These are phyloP conservation scores for Chymomyza fuscimana DNA, from an alignment of 2,888 invertebrate genomes.

Conservation along the genomic window DNA sequence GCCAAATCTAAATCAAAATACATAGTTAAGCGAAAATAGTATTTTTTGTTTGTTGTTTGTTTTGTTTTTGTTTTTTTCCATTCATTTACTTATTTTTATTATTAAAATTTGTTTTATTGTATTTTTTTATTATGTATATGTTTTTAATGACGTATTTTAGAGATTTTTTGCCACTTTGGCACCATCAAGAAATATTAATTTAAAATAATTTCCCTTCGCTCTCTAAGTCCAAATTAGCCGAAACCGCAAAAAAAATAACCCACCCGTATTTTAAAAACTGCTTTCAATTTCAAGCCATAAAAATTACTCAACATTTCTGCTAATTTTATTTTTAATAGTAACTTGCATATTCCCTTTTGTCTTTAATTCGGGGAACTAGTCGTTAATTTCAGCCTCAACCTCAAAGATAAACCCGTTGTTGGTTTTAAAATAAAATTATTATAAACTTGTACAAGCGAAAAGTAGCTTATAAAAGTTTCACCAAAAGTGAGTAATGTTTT, in stretches of 20 bases:
- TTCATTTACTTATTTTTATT: constrained; percentile 20
- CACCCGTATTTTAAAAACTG: constrained; percentile 1
- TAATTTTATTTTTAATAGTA: background rate
- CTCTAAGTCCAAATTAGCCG: background rate
- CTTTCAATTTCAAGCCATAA: background rate
- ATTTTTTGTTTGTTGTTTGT: background rate
- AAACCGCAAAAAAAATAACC: background rate
- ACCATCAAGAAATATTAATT: no score
- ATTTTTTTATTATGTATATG: constrained; percentile 17
- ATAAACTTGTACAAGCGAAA: no score
- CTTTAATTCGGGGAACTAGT: background rate
- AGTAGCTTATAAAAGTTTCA: no score
- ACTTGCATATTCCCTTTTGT: background rate
- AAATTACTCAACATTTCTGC: constrained; percentile 1
- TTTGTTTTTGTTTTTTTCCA: background rate
- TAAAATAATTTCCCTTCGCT: no score
- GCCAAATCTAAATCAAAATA: background rate
- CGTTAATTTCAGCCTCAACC: background rate
- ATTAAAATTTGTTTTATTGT: constrained; percentile 5
- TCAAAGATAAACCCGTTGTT: background rate
- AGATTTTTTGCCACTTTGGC: background rate
- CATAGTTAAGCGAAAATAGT: background rate
- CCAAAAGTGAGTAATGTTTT: no score
- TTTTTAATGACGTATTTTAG: constrained; percentile 26
- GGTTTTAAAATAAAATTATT: background rate